Conservation (phyloP, 2,888 invertebrate genomes). For the Magallana nippona region DNA sequence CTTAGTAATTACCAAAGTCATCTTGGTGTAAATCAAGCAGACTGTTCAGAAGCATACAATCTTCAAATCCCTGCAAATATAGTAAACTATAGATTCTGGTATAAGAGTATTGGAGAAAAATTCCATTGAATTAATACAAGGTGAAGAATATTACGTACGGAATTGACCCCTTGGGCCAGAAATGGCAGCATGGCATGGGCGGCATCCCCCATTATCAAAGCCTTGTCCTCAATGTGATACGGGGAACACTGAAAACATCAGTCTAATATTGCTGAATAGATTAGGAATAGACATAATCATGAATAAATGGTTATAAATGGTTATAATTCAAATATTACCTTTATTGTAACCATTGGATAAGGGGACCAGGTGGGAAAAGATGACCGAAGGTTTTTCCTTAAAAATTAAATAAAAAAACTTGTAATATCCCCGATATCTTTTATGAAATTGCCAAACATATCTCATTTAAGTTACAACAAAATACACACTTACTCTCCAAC, state of each 20-base stretch:
- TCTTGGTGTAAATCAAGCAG: neutral
- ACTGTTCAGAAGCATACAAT: neutral
- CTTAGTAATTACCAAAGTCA: neutral
- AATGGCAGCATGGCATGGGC: neutral
- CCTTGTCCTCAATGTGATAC: neutral
- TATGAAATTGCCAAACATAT: too few species aligned
- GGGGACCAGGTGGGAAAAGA: neutral
- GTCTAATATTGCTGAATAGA: too few species aligned
- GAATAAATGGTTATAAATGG: neutral
- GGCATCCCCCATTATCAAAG: conserved; percentile 5
- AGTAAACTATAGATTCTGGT: too few species aligned
- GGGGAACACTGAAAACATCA: neutral
- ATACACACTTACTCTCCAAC: neutral
- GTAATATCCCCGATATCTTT: too few species aligned
- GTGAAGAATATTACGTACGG: neutral
- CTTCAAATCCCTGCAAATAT: conserved; percentile 13
- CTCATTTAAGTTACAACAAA: too few species aligned
- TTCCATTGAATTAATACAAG: neutral
- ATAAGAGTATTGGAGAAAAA: too few species aligned
- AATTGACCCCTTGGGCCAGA: neutral
- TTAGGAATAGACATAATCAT: too few species aligned
- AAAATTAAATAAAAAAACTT: neutral
- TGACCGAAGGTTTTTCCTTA: neutral
- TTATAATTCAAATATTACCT: neutral
- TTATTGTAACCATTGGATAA: conserved; percentile 8